Base-by-base conservation (phyloP, 1,140 invertebrate species). In the Micrasema longulum region DNA sequence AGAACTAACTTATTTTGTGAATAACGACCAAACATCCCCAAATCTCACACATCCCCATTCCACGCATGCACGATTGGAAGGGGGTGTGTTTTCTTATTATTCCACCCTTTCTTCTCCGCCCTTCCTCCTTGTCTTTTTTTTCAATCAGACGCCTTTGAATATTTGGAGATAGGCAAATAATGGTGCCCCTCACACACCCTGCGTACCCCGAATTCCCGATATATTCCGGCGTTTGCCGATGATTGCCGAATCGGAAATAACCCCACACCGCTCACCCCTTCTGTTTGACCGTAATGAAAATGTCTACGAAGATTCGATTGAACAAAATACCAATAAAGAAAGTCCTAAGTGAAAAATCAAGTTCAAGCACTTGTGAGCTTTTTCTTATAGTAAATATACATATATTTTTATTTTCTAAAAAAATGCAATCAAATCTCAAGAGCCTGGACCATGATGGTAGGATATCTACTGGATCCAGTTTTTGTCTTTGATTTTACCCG, bases 81-180 rank as follows among this genome's bases (percentile, higher is more conserved):
- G 60, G 60, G 41, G 60, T 7, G 23, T 31, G 31, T 69, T 69
- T 69, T 69, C 36, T 76, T 76, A 72, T 73, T 67, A 68, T 73
- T 65, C 62, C 71, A 66, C 74, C 74, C 45, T n/a, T 68, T 52
- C 35, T 20, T 43, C 50, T 69, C 41, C 50, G 47, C 41, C 65
- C 43, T 14, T 43, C 48, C 62, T 31, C 65, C 69, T 63, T 76
- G 47, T 72, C 65, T 73, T 74, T 74, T 31, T 75, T 76, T 76
- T 76, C 74, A 76, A 76, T 76, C 74, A 76, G 71, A 76, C 74
- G 71, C 74, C 74, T 76, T 76, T 76, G 74, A 76, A 76, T 76
- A 76, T 76, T 76, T 76, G 74, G 70, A 71, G 74, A 73, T 76
- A 76, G 74, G 74, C 74, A 72, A 73, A 76, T 76, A 75, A 72